These are phyloP conservation scores for Isoperla grammatica DNA, from an alignment of 2,888 invertebrate genomes.

Conservation along the genomic window DNA sequence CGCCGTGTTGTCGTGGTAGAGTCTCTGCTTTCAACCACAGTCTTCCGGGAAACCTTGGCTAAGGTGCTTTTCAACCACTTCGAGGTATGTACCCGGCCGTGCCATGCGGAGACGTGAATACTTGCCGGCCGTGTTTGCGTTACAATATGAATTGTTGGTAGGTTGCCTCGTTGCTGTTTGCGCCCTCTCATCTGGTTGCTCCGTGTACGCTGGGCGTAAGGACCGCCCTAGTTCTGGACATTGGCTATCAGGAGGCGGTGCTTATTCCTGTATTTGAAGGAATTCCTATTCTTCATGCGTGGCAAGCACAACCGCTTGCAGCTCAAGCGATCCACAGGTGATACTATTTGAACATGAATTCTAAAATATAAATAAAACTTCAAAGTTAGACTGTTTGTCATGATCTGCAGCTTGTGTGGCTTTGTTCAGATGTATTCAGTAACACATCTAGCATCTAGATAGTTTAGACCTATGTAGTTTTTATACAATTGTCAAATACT, in stretches of 20 bases:
- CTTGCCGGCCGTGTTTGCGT: too few species aligned
- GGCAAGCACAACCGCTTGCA: conserved; percentile 76
- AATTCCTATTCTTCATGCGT: conserved; percentile 75
- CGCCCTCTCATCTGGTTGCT: conserved; percentile 79
- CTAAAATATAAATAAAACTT: conserved; percentile 5
- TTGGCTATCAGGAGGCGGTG: conserved; percentile 79
- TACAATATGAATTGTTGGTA: conserved; percentile 40
- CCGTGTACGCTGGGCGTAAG: conserved; percentile 76
- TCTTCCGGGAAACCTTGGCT: conserved; percentile 81
- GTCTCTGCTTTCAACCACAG: conserved; percentile 74
- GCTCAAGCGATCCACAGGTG: conserved; percentile 65
- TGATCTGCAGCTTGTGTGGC: too few species aligned
- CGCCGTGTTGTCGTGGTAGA: conserved; percentile 88
- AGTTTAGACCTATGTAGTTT: too few species aligned
- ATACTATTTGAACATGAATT: conserved; percentile 37
- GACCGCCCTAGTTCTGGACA: conserved; percentile 77
- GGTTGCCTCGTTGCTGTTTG: conserved; percentile 72
- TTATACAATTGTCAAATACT: too few species aligned
- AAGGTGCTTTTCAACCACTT: conserved; percentile 89
- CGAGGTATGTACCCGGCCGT: conserved; percentile 57
- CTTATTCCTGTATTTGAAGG: conserved; percentile 83
- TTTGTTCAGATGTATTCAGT: not conserved
- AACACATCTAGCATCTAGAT: too few species aligned
- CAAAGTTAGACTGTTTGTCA: not conserved
- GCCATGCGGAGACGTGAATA: too few species aligned